These are phyloP conservation scores for Idaea aversata DNA, from an alignment of 2,888 invertebrate genomes.

Conservation along the genomic window DNA sequence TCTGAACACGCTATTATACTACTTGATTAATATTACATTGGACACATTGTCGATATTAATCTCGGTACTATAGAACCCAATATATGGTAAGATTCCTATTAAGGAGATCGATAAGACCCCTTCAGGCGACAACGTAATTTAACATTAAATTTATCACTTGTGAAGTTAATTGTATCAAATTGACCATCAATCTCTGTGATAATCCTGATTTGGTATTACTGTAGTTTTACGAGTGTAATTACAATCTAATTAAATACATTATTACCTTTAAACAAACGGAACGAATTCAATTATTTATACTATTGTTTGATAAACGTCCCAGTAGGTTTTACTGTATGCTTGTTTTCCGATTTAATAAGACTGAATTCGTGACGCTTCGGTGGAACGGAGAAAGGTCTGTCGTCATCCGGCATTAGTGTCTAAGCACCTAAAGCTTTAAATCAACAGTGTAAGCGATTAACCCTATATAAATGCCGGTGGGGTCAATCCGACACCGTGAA, in stretches of 20 bases:
- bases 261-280: not conserved
- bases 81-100: conserved; percentile 7
- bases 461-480: conserved; percentile 23
- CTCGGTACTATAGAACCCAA: conserved; percentile 12
- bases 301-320: not conserved
- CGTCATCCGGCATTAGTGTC: not conserved
- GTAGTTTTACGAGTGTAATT: not conserved
- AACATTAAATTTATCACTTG: conserved; percentile 2
- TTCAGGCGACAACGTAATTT: conserved; percentile 5
- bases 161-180: not conserved
- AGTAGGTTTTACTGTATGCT: not conserved
- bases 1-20: conserved; percentile 34
- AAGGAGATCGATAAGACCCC: conserved; percentile 8
- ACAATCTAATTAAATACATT: not conserved
- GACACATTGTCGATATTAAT: conserved; percentile 32
- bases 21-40: conserved; percentile 39
- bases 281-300: not conserved
- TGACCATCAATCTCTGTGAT: not conserved
- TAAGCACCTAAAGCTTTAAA: conserved; percentile 2
- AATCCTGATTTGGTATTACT: not conserved
- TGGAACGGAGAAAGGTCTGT: not conserved
- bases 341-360: not conserved
- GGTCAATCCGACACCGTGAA: conserved; percentile 35
- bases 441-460: conserved; percentile 22
- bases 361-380: not conserved